A percentile compares a stretch with the other conserved stretches of the same genome.
These are phyloP conservation scores for Oreochromis tanganicae DNA, from an alignment of 2,113 vertebrate species.

Conservation along the genomic window DNA sequence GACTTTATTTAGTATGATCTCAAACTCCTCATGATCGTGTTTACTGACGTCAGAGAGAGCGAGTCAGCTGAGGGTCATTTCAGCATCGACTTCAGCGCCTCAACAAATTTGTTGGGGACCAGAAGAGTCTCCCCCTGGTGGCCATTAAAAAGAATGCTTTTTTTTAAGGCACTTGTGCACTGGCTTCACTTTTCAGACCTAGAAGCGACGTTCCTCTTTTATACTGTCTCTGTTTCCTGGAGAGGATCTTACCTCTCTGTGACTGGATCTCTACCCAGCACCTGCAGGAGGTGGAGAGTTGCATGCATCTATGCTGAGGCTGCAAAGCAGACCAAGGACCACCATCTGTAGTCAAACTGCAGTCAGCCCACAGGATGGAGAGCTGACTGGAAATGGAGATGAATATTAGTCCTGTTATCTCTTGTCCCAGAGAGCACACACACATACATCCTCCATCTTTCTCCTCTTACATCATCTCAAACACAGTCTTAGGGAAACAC, in stretches of 20 bases:
- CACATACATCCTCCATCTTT: not conserved
- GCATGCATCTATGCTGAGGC: not conserved
- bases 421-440: not conserved
- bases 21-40: not conserved
- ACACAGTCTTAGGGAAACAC: not conserved
- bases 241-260: rapidly evolving
- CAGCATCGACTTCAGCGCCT: rapidly evolving
- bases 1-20: not conserved
- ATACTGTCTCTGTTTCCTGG: not conserved
- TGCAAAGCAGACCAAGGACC: not conserved
- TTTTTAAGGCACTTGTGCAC: not conserved
- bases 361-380: not conserved
- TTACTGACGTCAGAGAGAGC: not conserved
- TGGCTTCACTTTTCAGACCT: not conserved
- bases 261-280: rapidly evolving
- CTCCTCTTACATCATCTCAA: not conserved
- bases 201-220: not conserved
- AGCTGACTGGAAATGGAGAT: not conserved
- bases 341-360: not conserved
- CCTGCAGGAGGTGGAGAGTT: not conserved
- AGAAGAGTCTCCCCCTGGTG: not conserved
- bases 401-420: not conserved
- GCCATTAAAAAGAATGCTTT: not conserved
- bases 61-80: not conserved
- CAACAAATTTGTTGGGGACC: not conserved